Evolutionary conservation across 1,140 invertebrate genomes (phyloP), one percentile per base, ranked within the genome.

Genomic region (Heliconius eleuchia): DNA sequence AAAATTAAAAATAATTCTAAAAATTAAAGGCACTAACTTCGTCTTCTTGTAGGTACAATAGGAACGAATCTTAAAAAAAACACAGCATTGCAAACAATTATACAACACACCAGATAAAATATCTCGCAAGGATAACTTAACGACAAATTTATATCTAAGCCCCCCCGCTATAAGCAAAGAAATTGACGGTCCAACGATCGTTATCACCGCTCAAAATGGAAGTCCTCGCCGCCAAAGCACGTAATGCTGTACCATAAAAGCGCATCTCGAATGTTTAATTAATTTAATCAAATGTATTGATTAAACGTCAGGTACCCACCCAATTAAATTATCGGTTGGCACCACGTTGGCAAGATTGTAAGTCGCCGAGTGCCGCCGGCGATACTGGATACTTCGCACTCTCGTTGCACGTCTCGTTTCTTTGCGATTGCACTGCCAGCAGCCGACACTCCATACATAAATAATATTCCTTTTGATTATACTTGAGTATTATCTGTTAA

Each of bases 231-330:
- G 74, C 60, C 72, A 80, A 81, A 79, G 81, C 80, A 79, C 73
- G 77, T 85, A 81, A 84, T 80, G 55, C 72, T 75, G 76, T 71
- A 70, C 86, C 87, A 85, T 89, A 89, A 88, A 92, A 88, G 84
- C 88, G 84, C 88, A 89, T 89, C 86, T 78, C 81, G 78, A 88
- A 78, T 83, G 80, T 87, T 88, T 87, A 88, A 91, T 92, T 90
- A 92, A 92, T 89, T 90, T 90, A 90, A 90, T 91, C 86, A 90
- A 87, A 74, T 79, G 83, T 89, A 90, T 92, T 91, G 90, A 91
- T 91, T 91, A 90, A 91, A 92, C 89, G 86, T 91, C 88, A 91
- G 84, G 83, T 87, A 87, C 84, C 82, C 87, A 88, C 84, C 87
- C 90, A 90, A 91, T 91, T 90, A 91, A 88, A 90, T 90, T 88